A percentile compares a stretch with the other conserved stretches of the same genome.
Conservation (phyloP, 2,797 vertebrate genomes). For the Acomys russatus region DNA sequence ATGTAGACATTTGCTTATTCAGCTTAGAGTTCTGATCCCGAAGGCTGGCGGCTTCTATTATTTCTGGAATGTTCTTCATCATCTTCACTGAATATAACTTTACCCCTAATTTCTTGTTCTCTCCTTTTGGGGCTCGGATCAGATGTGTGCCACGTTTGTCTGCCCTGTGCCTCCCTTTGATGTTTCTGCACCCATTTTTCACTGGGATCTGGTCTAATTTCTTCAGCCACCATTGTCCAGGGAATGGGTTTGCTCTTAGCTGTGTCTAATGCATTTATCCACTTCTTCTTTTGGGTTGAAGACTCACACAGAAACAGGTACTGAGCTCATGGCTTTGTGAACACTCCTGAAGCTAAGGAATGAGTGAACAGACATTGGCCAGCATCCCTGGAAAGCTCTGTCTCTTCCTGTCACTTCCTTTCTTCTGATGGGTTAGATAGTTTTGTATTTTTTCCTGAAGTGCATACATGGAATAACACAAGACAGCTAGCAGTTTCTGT, state of each 20-base stretch:
- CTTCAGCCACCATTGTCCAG: background rate
- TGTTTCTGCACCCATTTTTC: background rate
- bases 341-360: background rate
- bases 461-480: background rate
- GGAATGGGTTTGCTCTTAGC: background rate
- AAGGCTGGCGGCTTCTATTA: background rate
- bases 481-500: background rate
- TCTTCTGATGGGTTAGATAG: background rate
- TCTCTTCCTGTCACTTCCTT: too few relatives aligned
- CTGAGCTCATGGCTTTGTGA: background rate
- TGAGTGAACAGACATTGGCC: background rate
- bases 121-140: background rate
- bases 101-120: background rate
- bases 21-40: background rate
- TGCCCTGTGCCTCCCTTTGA: background rate
- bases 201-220: background rate
- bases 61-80: background rate
- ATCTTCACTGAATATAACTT: background rate
- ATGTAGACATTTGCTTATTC: background rate
- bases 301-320: background rate
- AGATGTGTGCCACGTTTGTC: background rate
- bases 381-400: accelerated
- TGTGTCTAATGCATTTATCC: background rate
- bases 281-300: constrained; percentile 3
- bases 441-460: background rate